Evolutionary conservation across 92 coral and sea anemone genomes (phyloP), one percentile per base, ranked within the genome.

Genomic region (Galaxea fascicularis): DNA sequence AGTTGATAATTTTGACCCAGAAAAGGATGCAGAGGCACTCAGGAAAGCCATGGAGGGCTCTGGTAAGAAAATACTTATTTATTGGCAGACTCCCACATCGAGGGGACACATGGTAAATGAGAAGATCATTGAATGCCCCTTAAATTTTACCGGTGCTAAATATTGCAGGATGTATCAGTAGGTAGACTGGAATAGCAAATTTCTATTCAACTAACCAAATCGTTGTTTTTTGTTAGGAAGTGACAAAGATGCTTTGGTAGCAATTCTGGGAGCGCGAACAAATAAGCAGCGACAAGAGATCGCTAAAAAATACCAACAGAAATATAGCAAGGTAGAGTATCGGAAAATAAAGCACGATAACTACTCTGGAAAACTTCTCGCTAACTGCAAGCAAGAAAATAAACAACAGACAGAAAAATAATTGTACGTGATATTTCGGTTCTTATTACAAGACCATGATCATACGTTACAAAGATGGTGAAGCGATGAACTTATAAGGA

Each of bases 11-110:
- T 92, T 94, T 63, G 90, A 92, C 18, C 92, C 98, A 25, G 88
- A 18, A 44, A 85, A 89, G 22, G 91, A 85, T 27, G 98, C 95
- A 3, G 98, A 89, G 68, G 89, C 82, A 9, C 58, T 94, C 73
- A 94, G 77, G 78, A 94, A 92, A 78, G 95, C 95, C 18, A 92
- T 94, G 98, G 84, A 90, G 66, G 98, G 98, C 7, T 94, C 89
- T 94, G 98, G 98, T 94, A n/a, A 91, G 93, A n/a, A n/a, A 13
- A 26, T 15, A 70, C 4, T 15, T 7, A 15, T 24, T 26, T 65
- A 16, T 29, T 13, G 18, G 41, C 4, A 39, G 18, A 8, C 56
- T 9, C 11, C 17, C 3, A 15, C 56, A 49, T 35, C 2, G 41
- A 35, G 3, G 41, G 41, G 3, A 35, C 41, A 35, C 6, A 35